Conservation (phyloP, 64 coral and sea anemone species). For the Stichodactyla helianthus region DNA sequence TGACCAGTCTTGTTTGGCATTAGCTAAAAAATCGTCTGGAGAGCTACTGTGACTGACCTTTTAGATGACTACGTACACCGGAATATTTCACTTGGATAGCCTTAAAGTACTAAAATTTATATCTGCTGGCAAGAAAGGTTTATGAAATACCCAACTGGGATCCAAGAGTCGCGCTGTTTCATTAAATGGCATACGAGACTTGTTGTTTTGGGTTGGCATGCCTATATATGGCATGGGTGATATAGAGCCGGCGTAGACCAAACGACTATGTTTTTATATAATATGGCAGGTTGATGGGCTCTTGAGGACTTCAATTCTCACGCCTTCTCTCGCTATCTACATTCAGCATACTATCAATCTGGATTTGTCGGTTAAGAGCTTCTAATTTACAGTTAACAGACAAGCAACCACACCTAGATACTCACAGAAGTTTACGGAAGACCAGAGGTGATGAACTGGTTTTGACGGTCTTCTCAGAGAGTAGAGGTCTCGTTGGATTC, state of each 20-base stretch:
- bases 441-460: background rate
- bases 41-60: background rate
- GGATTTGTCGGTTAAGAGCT: background rate
- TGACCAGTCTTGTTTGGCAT: background rate
- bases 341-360: background rate
- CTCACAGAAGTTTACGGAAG: background rate
- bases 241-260: background rate
- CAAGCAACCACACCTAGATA: background rate
- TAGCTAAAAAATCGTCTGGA: background rate
- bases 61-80: background rate
- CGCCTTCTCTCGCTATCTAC: background rate
- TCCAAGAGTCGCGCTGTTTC: background rate
- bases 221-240: background rate
- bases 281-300: background rate
- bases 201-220: background rate
- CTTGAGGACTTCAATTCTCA: background rate
- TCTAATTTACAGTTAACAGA: constrained; percentile 2
- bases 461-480: background rate
- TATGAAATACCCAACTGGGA: background rate
- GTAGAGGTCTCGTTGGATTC: background rate
- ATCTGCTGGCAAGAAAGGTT: background rate
- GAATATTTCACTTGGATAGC: background rate
- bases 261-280: background rate
- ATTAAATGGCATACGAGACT: background rate
- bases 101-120: background rate